Conservation (phyloP, 2,888 invertebrate species). For the Erannis defoliaria region DNA sequence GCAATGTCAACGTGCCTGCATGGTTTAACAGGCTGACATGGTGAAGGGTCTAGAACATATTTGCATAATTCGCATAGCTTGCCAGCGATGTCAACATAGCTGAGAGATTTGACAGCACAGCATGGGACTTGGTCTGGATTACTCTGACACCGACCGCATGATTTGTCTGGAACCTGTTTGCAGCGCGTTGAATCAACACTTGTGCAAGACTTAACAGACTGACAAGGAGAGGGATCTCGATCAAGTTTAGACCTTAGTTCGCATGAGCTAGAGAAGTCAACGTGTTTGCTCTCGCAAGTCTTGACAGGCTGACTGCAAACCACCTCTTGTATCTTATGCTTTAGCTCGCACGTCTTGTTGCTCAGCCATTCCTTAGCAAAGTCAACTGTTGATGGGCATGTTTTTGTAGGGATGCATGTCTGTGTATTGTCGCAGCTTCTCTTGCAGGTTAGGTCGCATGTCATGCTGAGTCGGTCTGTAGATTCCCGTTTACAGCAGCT, state of each 20-base stretch:
- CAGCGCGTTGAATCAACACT: no score
- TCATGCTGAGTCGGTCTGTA: slow-evolving; percentile 3
- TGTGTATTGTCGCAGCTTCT: not conserved
- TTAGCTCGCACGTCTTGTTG: slow-evolving; percentile 2
- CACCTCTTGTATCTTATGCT: slow-evolving; percentile 1
- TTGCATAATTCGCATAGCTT: slow-evolving; percentile 4
- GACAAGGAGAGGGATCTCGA: not conserved
- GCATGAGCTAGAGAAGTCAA: not conserved
- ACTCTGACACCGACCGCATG: not conserved
- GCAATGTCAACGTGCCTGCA: slow-evolving; percentile 1
- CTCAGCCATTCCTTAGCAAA: not conserved
- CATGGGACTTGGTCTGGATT: not conserved
- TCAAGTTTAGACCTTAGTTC: not conserved
- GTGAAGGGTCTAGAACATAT: not conserved
- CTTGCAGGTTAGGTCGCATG: not conserved
- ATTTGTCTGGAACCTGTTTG: not conserved
- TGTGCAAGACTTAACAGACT: not conserved
- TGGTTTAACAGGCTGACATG: not conserved
- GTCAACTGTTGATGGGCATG: not conserved
- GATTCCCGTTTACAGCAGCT: not conserved
- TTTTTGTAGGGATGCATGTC: not conserved
- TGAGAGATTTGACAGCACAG: not conserved
- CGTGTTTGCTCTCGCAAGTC: not conserved
- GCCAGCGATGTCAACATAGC: slow-evolving; percentile 1
- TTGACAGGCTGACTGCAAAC: not conserved